Conservation (phyloP, 1,140 invertebrate genomes). For the Procambarus virginalis region DNA sequence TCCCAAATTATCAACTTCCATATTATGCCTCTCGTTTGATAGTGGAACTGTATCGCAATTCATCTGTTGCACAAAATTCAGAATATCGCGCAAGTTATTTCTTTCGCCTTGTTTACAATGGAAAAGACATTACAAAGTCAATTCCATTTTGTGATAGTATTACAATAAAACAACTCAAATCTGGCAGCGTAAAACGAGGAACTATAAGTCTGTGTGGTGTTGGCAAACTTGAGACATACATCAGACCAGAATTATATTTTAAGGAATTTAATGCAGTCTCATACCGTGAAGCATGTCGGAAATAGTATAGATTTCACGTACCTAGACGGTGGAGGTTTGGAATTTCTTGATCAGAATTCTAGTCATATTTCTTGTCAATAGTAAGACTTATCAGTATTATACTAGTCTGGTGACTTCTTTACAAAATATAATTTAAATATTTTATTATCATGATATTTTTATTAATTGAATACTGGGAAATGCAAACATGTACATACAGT, state of each 20-base stretch:
- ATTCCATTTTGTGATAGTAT: slow-evolving; percentile 84
- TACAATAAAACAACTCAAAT: slow-evolving; percentile 57
- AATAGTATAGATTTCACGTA: slow-evolving; percentile 1
- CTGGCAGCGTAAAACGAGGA: slow-evolving; percentile 51
- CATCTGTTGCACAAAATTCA: slow-evolving; percentile 65
- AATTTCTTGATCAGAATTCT: not conserved
- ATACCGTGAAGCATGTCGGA: slow-evolving; percentile 57
- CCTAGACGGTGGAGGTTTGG: not conserved
- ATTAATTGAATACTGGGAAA: no score
- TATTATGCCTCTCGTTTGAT: slow-evolving; percentile 89
- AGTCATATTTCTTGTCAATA: not conserved
- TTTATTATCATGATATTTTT: no score
- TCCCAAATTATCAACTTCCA: slow-evolving; percentile 79
- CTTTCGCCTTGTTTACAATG: slow-evolving; percentile 89
- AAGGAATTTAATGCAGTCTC: slow-evolving; percentile 63
- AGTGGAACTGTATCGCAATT: slow-evolving; percentile 80
- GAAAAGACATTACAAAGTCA: slow-evolving; percentile 87
- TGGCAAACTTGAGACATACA: slow-evolving; percentile 45
- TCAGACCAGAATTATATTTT: slow-evolving; percentile 61
- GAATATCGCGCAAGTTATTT: slow-evolving; percentile 81
- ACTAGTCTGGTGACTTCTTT: not conserved
- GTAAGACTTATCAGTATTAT: not conserved
- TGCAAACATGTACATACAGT: no score
- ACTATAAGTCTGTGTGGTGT: slow-evolving; percentile 63
- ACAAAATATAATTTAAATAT: no score